Base-by-base conservation (phyloP, 2,888 invertebrate species). In the Caenorhabditis becei region DNA sequence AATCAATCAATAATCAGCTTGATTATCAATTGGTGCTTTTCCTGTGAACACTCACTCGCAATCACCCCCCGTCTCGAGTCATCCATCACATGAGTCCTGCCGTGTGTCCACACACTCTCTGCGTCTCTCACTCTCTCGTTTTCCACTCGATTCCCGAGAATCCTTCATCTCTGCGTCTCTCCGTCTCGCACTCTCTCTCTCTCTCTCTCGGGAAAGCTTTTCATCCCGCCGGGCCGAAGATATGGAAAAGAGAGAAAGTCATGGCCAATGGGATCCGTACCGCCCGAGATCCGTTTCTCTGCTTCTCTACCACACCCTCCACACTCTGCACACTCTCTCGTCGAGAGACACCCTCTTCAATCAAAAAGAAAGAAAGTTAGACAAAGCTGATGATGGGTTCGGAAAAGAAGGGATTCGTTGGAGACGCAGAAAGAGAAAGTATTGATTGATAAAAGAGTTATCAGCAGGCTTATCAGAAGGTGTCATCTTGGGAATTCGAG, bases 221-320 rank as follows among this genome's bases (percentile, higher is more conserved):
- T 63, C 32, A 10, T 44, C 58, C 47, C 44, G 4, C 58, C 51
- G 32, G 51, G 49, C 23, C 18, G 59, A 14, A 51, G 66, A 37
- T n/a, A n/a, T n/a, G 32, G 24, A 28, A 49, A 41, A 32, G 44
- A 37, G 51, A 49, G 35, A 32, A 35, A 35, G n/a, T n/a, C n/a
- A n/a, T n/a, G n/a, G n/a, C n/a, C n/a, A n/a, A n/a, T 10, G 10
- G 58, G 56, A 63, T 44, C 47, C 35, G 75, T 66, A 66, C 71
- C 71, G 71, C 71, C 71, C 62, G 69, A 71, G 71, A 71, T 71
- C 71, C 71, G 71, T 28, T 54, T 77, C 67, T 66, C 58, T 65
- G 24, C 20, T 26, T 67, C 61, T 77, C 67, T 67, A 61, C 3
- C 66, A 66, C 67, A 18, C 51, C 54, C 67, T 67, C 49, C 74